Base-by-base conservation (phyloP, 1,140 invertebrate species). In the Drosophila baimaii region DNA sequence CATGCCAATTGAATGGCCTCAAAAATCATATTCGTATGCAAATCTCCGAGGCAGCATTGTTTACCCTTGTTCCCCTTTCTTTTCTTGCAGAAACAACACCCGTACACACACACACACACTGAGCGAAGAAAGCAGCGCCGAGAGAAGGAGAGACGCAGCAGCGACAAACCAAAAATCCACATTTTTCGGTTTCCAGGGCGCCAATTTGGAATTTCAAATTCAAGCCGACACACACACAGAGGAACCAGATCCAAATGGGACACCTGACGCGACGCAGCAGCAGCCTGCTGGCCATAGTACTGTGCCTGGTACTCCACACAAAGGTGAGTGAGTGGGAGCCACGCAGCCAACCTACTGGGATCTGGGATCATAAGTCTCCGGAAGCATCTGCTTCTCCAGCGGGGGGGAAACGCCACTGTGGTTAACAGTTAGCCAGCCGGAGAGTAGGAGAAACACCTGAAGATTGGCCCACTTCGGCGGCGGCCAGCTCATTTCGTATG, bases 31-130 rank as follows among this genome's bases (percentile, higher is more conserved):
- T 81, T 74, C 61, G 65, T 69, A 86, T 86, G 84, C 84, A 71
- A 88, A 72, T 72, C 69, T 39, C 8, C 8, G 43, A 72, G 76
- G 62, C 71, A 82, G 84, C 84, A 82, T 86, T 86, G 83, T 88
- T 88, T 88, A 88, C 83, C 83, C 84, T 80, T 89, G 84, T 88
- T 79, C 83, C 79, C 83, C 84, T 88, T 88, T 88, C 79, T 88
- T 80, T 88, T 88, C 79, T 89, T 89, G 73, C 84, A 89, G 86
- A 83, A 69, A 66, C 62, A 23, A 21, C 19, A 44, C 19, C 2
- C 35, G 13, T 6, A 21, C 69, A 58, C 64, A 78, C 65, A 83
- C 68, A n/a, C 55, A 65, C 68, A 44, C 52, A 63, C n/a, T 79
- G 59, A 76, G 46, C 63, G 58, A 79, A 73, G 59, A 68, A 76